Evolutionary conservation across 2,888 invertebrate species (phyloP), one percentile per base, ranked within the genome.

Genomic region (Criorhina ranunculi): DNA sequence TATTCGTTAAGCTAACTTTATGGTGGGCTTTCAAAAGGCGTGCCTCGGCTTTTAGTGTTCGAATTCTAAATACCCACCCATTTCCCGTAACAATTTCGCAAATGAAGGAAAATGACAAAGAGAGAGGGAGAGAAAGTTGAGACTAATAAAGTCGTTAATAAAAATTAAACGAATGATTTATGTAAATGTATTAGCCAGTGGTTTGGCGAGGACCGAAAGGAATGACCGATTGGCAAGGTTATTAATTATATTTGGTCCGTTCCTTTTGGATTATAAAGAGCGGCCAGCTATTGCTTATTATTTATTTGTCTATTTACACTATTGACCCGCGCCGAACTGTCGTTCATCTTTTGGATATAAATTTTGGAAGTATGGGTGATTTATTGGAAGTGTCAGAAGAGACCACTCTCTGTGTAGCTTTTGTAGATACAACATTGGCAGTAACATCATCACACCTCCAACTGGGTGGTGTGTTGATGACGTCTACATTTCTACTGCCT

Each of bases 91-190:
- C 35, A 40, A 35, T 12, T 42, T 49, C 19, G 4, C 24, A 1
- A 4, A 24, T 24, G 24, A 24, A 24, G 24, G 24, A n/a, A n/a
- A n/a, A n/a, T n/a, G n/a, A n/a, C n/a, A n/a, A n/a, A n/a, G n/a
- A 24, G 24, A 24, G 24, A 24, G 24, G 2, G 24, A 9, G 35
- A 3, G 12, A 7, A 37, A 46, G 11, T 42, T 49, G 19, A 29
- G 64, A 46, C 78, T 73, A 83, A 78, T 73, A 72, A 78, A 83
- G 83, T 78, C 83, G 78, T 83, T 78, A 76, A 85, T 80, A 80
- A 66, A 79, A 85, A 85, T 75, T 80, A 80, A 85, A 80, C 53
- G 75, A 80, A 80, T 80, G 80, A 85, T 85, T 85, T 85, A 80
- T 85, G 72, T 73, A 31, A 72, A 60, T 77, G 77, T 73, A 78